Base-by-base conservation (phyloP, 2,888 invertebrate genomes). In the Platycheirus albimanus region DNA sequence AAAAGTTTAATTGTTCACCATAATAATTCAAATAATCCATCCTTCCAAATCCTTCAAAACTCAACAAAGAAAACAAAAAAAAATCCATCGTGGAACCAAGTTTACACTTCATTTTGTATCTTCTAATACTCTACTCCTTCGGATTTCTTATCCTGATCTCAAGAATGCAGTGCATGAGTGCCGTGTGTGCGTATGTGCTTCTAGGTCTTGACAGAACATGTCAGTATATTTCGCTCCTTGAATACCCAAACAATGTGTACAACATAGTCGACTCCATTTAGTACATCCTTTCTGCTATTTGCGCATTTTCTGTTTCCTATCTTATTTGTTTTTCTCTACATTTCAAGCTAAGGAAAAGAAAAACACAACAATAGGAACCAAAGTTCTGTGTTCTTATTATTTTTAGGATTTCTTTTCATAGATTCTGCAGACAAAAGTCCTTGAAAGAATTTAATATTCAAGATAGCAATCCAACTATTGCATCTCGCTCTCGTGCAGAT, bases 211-310 rank as follows among this genome's bases (percentile, higher is more conserved):
- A 66, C 76, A 81, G 70, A 20, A 28, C 28, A 51, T 66, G 76
- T 76, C 76, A 71, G 76, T 81, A 52, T 36, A 70, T 17, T 81
- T 70, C 61, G 80, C 71, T 66, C 70, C 28, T 49, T 41, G 64
- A 71, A 76, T 74, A 79, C 63, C 75, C 43, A 56, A 74, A 69
- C 63, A 75, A 79, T 63, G 49, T 58, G 36, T 58, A 58, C 28
- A 64, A 58, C 49, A 47, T 66, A 70, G 58, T 51, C 17, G 36
- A 36, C 70, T 67, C 43, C 49, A 43, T 47, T 43, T 38, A 30
- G 8, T 7, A 33, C 30, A 19, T 15, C 28, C 24, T 56, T 63
- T 17, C 13, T 58, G 13, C 17, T 19, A 41, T 74, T 63, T 24
- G 17, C 17, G 19, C 47, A 20, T 20, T 17, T 20, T 20, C 24